Evolutionary conservation across 2,888 invertebrate genomes (phyloP).

Genomic region (Caenorhabditis plicata): DNA sequence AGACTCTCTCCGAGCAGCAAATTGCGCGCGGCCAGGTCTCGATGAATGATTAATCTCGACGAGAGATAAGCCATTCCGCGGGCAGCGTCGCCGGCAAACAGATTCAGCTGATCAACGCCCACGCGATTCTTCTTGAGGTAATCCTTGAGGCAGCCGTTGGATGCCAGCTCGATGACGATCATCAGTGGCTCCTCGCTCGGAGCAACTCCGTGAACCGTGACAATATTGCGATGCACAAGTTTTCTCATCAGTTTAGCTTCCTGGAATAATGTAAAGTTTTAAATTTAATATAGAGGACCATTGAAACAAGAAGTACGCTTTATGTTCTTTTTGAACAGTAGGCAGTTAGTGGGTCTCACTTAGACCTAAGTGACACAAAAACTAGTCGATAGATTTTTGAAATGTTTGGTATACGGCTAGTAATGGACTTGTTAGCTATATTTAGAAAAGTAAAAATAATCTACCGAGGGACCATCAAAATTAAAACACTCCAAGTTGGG

Average conservation of each 20-base stretch:
- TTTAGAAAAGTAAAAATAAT: too few species aligned
- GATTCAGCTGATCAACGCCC: constrained; percentile 7
- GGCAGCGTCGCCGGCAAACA: constrained; percentile 16
- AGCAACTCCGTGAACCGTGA: constrained; percentile 34
- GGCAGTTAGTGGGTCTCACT: too few species aligned
- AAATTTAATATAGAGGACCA: background rate
- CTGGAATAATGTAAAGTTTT: background rate
- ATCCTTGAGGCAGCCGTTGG: constrained; percentile 37
- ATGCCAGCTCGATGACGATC: constrained; percentile 35
- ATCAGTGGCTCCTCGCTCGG: constrained; percentile 37
- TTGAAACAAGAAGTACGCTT: too few species aligned
- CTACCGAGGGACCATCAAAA: too few species aligned
- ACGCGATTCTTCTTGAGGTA: constrained; percentile 11
- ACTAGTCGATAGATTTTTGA: too few species aligned
- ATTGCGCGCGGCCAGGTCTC: constrained; percentile 39
- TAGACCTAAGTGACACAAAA: too few species aligned
- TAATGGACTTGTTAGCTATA: too few species aligned
- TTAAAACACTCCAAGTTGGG: too few species aligned
- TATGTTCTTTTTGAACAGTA: too few species aligned
- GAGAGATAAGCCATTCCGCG: constrained; percentile 27
- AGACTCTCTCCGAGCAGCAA: constrained; percentile 17
- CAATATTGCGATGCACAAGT: constrained; percentile 28
- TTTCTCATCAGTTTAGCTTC: constrained; percentile 35
- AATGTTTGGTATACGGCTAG: too few species aligned
- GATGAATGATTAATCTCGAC: constrained; percentile 29